Evolutionary conservation across 2,797 vertebrate species (phyloP).

Genomic region (Buphagus erythrorhynchus): DNA sequence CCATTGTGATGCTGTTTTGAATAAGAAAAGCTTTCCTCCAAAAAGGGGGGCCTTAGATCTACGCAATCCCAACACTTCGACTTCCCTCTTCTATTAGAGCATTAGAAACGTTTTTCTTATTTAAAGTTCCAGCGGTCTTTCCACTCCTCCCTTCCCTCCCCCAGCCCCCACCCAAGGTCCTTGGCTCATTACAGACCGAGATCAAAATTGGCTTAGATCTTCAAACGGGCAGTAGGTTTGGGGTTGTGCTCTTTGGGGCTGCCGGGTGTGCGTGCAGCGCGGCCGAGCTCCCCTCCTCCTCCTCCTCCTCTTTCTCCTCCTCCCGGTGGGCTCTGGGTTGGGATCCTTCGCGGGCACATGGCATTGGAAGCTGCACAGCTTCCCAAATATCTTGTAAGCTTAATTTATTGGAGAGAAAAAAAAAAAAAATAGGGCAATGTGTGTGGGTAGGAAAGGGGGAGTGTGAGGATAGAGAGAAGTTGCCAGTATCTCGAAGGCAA

Average conservation of each 20-base stretch:
- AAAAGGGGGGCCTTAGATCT: slow-evolving; percentile 95
- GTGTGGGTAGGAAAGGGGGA: neutral
- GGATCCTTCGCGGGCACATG: slow-evolving; percentile 22
- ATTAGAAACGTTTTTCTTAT: slow-evolving; percentile 92
- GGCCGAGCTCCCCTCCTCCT: slow-evolving; percentile 38
- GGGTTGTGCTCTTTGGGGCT: slow-evolving; percentile 51
- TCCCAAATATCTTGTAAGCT: slow-evolving; percentile 6
- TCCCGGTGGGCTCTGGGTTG: neutral
- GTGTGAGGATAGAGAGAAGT: neutral
- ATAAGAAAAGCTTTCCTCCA: slow-evolving; percentile 99
- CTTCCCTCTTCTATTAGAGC: slow-evolving; percentile 96
- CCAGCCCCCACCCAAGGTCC: slow-evolving; percentile 51
- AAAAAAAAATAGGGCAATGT: neutral
- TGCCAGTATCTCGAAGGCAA: neutral
- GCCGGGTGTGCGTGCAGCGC: slow-evolving; percentile 3
- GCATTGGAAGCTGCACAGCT: neutral
- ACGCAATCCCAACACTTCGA: slow-evolving; percentile 96
- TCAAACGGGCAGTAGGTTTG: slow-evolving; percentile 25
- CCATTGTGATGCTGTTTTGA: slow-evolving; percentile 99
- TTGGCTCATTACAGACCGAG: slow-evolving; percentile 74
- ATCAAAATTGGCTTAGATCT: slow-evolving; percentile 80
- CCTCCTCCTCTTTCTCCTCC: neutral
- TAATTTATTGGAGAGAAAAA: neutral
- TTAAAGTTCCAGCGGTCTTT: slow-evolving; percentile 84
- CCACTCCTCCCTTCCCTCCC: slow-evolving; percentile 57